Percentiles rank a stretch among this genome's conserved stretches.
Evolutionary conservation across 2,113 vertebrate genomes (phyloP).

Genomic region (Oryzias javanicus): DNA sequence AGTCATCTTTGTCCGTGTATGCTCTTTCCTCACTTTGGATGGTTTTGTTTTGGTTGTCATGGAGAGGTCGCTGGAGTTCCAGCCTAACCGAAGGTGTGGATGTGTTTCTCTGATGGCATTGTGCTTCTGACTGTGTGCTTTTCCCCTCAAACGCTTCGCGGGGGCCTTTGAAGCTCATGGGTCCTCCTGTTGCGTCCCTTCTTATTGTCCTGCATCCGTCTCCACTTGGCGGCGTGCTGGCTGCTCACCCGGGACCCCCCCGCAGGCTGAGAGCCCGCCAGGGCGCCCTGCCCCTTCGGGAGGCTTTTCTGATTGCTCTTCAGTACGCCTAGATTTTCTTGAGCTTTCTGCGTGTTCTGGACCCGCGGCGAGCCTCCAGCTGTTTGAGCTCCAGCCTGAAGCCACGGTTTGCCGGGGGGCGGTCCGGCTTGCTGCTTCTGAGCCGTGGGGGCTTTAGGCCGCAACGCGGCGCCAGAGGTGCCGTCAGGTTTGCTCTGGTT

Average conservation of each 20-base stretch:
- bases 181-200: conserved; percentile 98
- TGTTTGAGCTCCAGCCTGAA: conserved; percentile 42
- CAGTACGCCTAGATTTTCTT: conserved; percentile 24
- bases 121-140: conserved; percentile 51
- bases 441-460: conserved; percentile 56
- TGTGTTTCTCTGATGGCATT: conserved; percentile 47
- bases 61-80: conserved; percentile 58
- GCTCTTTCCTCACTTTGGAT: conserved; percentile 16
- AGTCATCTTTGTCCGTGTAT: conserved; percentile 46
- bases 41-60: conserved; percentile 13
- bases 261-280: conserved; percentile 31
- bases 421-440: conserved; percentile 67
- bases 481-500: conserved; percentile 37
- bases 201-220: conserved; percentile 96
- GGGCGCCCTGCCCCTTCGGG: conserved; percentile 43
- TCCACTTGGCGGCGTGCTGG: conserved; percentile 88
- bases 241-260: conserved; percentile 49
- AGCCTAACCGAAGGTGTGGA: conserved; percentile 39
- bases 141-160: conserved; percentile 90
- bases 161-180: conserved; percentile 97
- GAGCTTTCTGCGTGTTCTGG: conserved; percentile 53
- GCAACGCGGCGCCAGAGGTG: conserved; percentile 4
- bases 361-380: conserved; percentile 36
- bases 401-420: conserved; percentile 46
- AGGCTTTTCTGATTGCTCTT: conserved; percentile 57